These are phyloP conservation scores for Empis livida DNA, from an alignment of 2,888 invertebrate genomes.

Conservation along the genomic window DNA sequence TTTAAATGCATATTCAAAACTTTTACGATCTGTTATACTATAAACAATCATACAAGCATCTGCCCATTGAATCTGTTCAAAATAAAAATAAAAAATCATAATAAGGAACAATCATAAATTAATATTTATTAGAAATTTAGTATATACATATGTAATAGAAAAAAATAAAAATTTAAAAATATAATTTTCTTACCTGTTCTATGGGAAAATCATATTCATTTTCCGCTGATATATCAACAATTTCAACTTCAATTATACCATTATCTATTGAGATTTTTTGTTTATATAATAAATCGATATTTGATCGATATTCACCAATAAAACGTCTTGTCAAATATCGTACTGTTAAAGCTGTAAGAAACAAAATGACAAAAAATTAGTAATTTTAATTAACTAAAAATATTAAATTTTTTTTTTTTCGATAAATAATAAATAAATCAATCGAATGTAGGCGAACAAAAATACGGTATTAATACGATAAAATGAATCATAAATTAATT, in stretches of 20 bases:
- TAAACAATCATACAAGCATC: conserved; percentile 67
- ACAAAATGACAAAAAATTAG: conserved; percentile 16
- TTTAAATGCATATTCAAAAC: conserved; percentile 55
- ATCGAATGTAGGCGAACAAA: too few species aligned
- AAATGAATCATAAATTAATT: too few species aligned
- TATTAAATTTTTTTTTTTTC: neutral
- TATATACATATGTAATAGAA: too few species aligned
- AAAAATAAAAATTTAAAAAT: too few species aligned
- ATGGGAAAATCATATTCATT: conserved; percentile 46
- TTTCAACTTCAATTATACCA: conserved; percentile 59
- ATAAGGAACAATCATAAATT: too few species aligned
- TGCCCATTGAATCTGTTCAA: conserved; percentile 55
- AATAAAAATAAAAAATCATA: neutral
- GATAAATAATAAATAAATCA: too few species aligned
- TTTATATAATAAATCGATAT: conserved; percentile 66
- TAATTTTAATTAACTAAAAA: neutral
- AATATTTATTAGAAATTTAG: too few species aligned
- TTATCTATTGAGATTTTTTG: conserved; percentile 58
- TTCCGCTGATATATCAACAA: conserved; percentile 64
- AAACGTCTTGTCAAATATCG: conserved; percentile 63
- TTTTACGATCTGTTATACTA: conserved; percentile 58
- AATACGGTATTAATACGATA: too few species aligned
- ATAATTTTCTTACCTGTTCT: conserved; percentile 45
- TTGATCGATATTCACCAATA: conserved; percentile 70
- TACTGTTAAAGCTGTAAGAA: conserved; percentile 56